Conservation (phyloP, 2,888 invertebrate genomes). For the Bugula neritina region DNA sequence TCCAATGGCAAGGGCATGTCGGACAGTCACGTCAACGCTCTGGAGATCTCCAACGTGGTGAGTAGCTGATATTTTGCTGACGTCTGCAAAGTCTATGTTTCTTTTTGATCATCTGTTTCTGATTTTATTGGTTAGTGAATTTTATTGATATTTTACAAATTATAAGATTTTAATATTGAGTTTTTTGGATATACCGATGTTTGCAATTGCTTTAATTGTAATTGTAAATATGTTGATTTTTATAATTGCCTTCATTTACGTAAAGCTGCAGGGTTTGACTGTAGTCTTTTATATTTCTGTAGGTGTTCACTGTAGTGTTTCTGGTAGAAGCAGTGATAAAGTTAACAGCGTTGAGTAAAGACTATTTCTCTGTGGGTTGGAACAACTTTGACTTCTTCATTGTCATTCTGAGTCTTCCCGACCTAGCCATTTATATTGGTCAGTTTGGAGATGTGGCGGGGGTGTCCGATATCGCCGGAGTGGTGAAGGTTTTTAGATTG, state of each 20-base stretch:
- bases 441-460: constrained; percentile 4
- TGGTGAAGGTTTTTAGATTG: constrained; percentile 81
- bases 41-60: constrained; percentile 23
- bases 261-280: too few species aligned
- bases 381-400: constrained; percentile 92
- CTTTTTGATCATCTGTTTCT: too few species aligned
- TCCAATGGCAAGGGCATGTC: background rate
- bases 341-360: constrained; percentile 79
- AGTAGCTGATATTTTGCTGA: background rate
- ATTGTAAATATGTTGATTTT: too few species aligned
- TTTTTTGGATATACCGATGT: too few species aligned
- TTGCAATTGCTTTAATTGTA: too few species aligned
- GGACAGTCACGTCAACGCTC: background rate
- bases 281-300: too few species aligned
- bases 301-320: constrained; percentile 93
- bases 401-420: constrained; percentile 83
- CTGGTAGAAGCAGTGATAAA: constrained; percentile 89
- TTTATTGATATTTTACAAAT: too few species aligned
- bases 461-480: background rate
- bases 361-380: constrained; percentile 90
- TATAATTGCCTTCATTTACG: too few species aligned
- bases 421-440: constrained; percentile 57
- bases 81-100: too few species aligned
- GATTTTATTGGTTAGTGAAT: too few species aligned
- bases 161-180: too few species aligned